These are phyloP conservation scores for Ondatra zibethicus DNA, from an alignment of 2,113 vertebrate genomes.

Conservation along the genomic window DNA sequence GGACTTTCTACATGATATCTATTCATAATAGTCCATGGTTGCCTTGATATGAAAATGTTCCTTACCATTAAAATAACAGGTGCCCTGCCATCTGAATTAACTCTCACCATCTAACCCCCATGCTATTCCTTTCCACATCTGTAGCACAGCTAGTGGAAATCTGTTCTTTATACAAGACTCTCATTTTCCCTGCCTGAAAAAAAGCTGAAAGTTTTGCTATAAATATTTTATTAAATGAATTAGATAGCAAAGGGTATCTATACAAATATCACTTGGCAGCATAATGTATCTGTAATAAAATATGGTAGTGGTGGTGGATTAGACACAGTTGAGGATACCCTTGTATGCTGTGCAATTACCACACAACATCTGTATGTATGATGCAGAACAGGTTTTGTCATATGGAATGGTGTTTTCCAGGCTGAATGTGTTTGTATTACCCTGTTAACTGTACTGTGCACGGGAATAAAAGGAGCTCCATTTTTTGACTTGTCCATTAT, in stretches of 20 bases:
- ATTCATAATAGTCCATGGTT: neutral
- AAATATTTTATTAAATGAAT: neutral
- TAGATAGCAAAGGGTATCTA: neutral
- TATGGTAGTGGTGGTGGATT: neutral
- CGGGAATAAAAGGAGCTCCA: neutral
- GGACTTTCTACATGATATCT: neutral
- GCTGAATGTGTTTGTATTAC: neutral
- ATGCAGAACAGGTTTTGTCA: neutral
- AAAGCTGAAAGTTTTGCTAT: neutral
- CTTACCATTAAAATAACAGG: neutral
- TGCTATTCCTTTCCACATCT: neutral
- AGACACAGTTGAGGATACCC: neutral
- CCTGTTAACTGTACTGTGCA: neutral
- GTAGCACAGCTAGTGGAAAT: neutral
- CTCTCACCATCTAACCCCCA: neutral
- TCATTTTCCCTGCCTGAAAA: constrained; percentile 6
- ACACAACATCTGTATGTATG: neutral
- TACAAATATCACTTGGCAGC: neutral
- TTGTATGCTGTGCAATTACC: neutral
- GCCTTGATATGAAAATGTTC: neutral
- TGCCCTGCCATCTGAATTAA: neutral
- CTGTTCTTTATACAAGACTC: neutral
- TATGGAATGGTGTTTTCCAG: neutral
- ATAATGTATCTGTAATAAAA: neutral
- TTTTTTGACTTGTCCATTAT: neutral